Evolutionary conservation across 2,797 vertebrate species (phyloP).

Genomic region (Pangasius macronema): DNA sequence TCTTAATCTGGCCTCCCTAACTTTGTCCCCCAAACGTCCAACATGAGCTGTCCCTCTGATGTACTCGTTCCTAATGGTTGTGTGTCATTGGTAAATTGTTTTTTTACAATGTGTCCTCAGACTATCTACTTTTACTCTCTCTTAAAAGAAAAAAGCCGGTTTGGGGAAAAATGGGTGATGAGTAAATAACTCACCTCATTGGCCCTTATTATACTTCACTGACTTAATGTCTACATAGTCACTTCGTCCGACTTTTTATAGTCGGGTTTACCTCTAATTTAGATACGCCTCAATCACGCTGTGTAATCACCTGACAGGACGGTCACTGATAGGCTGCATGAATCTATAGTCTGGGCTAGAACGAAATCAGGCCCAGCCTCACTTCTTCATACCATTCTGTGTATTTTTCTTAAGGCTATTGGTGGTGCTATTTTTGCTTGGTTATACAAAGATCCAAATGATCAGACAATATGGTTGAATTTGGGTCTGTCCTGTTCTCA

Average conservation of each 20-base stretch:
- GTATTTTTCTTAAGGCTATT: not conserved
- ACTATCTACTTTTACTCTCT: not conserved
- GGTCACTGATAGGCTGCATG: not conserved
- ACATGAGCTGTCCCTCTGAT: no score
- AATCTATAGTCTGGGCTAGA: not conserved
- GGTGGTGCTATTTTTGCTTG: not conserved
- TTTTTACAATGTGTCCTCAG: not conserved
- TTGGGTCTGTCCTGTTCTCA: not conserved
- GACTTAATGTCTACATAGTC: no score
- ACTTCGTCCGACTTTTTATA: no score
- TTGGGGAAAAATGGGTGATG: no score
- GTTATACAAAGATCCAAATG: not conserved
- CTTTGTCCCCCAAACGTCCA: no score
- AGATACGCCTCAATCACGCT: no score
- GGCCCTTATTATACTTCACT: not conserved
- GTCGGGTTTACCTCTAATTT: no score
- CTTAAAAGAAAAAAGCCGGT: no score
- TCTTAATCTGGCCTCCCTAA: no score
- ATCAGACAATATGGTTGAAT: not conserved
- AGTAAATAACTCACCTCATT: not conserved
- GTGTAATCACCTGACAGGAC: not conserved
- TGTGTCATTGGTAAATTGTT: not conserved
- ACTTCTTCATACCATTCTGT: not conserved
- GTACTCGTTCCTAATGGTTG: no score
- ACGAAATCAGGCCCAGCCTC: not conserved